These are phyloP conservation scores for Brachionus paranguensis DNA, from an alignment of 1,140 invertebrate species.

Conservation along the genomic window DNA sequence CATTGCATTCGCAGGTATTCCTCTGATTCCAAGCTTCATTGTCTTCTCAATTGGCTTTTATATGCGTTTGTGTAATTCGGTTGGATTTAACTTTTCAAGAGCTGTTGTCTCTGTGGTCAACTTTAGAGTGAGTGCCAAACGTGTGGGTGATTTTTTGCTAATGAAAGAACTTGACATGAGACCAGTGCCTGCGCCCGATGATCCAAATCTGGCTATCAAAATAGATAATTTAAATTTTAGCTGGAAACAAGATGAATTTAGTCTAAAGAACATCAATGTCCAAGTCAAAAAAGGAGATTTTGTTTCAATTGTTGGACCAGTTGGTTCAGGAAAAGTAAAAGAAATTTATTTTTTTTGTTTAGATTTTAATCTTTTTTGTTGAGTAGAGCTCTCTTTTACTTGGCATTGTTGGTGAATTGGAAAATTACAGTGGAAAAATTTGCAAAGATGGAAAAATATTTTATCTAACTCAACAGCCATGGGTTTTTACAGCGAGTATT, in stretches of 20 bases:
- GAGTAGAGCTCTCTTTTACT: constrained; percentile 70
- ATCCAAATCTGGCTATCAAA: background rate
- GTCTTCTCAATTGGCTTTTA: constrained; percentile 38
- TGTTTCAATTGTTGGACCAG: constrained; percentile 68
- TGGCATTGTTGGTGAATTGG: constrained; percentile 71
- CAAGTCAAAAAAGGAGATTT: constrained; percentile 63
- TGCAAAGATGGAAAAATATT: constrained; percentile 69
- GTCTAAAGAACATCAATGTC: constrained; percentile 61
- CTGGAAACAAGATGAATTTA: constrained; percentile 40
- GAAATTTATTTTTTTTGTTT: too few species aligned
- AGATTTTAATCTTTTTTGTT: constrained; percentile 43
- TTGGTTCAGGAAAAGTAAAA: constrained; percentile 66
- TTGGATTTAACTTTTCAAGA: constrained; percentile 36
- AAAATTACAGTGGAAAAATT: constrained; percentile 63
- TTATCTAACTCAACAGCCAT: constrained; percentile 85
- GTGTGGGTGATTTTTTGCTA: constrained; percentile 24
- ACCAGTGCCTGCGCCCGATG: background rate
- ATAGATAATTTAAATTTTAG: constrained; percentile 29
- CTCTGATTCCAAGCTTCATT: constrained; percentile 16
- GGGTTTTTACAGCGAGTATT: constrained; percentile 68
- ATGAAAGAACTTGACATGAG: constrained; percentile 8
- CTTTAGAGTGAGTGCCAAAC: background rate
- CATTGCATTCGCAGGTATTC: background rate
- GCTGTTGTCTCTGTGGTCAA: constrained; percentile 47
- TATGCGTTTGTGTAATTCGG: constrained; percentile 20